Base-by-base conservation (phyloP, 1,140 invertebrate species). In the Anoplolepis gracilipes region DNA sequence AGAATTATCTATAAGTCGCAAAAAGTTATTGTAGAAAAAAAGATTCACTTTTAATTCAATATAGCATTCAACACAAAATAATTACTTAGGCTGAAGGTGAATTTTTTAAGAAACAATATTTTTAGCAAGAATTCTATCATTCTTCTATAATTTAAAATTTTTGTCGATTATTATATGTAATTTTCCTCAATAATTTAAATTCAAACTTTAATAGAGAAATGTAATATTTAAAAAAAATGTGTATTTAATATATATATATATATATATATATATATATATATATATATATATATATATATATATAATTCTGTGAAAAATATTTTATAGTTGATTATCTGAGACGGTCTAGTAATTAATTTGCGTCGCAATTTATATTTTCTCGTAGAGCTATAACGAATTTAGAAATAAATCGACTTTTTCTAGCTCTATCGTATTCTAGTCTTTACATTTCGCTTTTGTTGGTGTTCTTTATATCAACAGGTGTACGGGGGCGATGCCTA, bases 1-100 rank as follows among this genome's bases (percentile, higher is more conserved):
- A 77, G 2, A 46, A 57, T 77, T 77, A 46, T 77, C 19, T 64
- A 64, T 49, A 77, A 64, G 62, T 64, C 28, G 33, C 39, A 33
- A 36, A 36, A 62, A 76, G n/a, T 39, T 33, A 36, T 16, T 30
- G 13, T 62, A 57, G n/a, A n/a, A n/a, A n/a, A n/a, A n/a, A n/a
- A 22, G n/a, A 57, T 7, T 55, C n/a, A 11, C 69, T 72, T 1
- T 67, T 72, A 2, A 70, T 70, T 49, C 16, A 72, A 72, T 33
- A 55, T 19, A 13, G 39, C 0, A 0, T 19, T 0, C n/a, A 28
- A 69, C 28, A 4, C 28, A 4, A 46, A 30, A 2, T 30, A 49
- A 28, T 30, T 10, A 49, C 30, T 1, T 25, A 53, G 1, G 11
- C 16, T 67, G 16, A 7, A 46, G 16, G 6, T 16, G 22, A 67